Evolutionary conservation across 2,888 invertebrate genomes (phyloP).

Genomic region (Netelia fuscicornis): DNA sequence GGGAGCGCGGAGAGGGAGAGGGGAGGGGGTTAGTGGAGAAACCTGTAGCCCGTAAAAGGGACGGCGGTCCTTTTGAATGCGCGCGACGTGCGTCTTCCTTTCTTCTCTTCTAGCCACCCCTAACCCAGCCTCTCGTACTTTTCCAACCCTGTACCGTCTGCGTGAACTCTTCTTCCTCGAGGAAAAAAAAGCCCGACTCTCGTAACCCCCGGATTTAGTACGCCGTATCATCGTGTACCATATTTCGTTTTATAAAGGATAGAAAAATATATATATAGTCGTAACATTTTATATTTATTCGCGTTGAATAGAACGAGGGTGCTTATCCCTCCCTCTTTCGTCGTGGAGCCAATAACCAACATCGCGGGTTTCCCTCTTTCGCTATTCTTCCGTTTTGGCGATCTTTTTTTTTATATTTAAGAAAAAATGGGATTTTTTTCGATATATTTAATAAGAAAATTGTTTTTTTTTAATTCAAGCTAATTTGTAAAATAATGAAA

Average conservation of each 20-base stretch:
- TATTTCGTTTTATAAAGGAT: not conserved
- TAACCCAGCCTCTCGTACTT: not conserved
- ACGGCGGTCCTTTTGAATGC: slow-evolving; percentile 59
- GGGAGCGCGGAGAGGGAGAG: not conserved
- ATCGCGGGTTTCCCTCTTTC: not conserved
- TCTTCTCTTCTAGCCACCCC: not conserved
- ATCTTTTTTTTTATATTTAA: no score
- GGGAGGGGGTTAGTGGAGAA: slow-evolving; percentile 26
- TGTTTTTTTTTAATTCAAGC: no score
- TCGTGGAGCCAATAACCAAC: not conserved
- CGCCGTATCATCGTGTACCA: not conserved
- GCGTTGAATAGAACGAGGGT: not conserved
- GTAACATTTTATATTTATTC: not conserved
- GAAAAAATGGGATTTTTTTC: no score
- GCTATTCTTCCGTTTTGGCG: not conserved
- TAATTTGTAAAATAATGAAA: no score
- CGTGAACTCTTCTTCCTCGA: not conserved
- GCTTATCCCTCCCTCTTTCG: not conserved
- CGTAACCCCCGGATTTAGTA: not conserved
- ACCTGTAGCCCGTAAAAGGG: slow-evolving; percentile 57
- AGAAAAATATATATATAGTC: not conserved
- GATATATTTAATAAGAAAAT: no score
- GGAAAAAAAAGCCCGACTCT: not conserved
- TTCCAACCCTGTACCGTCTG: not conserved
- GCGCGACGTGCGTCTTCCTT: slow-evolving; percentile 26